Conservation (phyloP, 2,888 invertebrate species). For the Acholoe squamosa region DNA sequence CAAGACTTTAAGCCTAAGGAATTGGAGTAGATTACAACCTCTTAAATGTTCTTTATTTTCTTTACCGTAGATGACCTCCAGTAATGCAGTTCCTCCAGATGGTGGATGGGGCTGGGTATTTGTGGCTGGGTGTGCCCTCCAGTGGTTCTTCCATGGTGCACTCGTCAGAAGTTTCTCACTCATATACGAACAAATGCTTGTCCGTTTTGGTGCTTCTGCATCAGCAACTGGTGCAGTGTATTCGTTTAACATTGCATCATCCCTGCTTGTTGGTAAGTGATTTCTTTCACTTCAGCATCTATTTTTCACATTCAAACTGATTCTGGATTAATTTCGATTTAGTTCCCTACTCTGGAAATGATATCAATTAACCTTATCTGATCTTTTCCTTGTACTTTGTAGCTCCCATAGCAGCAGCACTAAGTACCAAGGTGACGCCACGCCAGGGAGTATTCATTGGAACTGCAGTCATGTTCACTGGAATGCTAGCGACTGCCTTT, state of each 20-base stretch:
- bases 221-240: slow-evolving; percentile 2
- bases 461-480: neutral
- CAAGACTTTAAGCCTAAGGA: no score
- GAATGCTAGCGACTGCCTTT: neutral
- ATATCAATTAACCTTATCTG: no score
- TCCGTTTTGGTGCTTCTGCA: neutral
- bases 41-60: no score
- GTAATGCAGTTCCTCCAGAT: slow-evolving; percentile 30
- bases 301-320: no score
- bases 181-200: slow-evolving; percentile 11
- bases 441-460: neutral
- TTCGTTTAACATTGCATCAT: slow-evolving; percentile 2
- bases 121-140: slow-evolving; percentile 7
- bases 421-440: neutral
- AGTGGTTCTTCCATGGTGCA: slow-evolving; percentile 25
- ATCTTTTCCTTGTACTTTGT: neutral
- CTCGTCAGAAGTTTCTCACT: slow-evolving; percentile 19
- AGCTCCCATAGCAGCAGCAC: slow-evolving; percentile 36
- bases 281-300: no score
- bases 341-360: no score
- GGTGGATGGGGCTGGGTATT: slow-evolving; percentile 61
- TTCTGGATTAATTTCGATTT: no score
- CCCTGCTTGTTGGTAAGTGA: neutral
- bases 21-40: no score
- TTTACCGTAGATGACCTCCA: no score